Evolutionary conservation across 2,113 vertebrate species (phyloP).

Genomic region (Entelurus aequoreus): DNA sequence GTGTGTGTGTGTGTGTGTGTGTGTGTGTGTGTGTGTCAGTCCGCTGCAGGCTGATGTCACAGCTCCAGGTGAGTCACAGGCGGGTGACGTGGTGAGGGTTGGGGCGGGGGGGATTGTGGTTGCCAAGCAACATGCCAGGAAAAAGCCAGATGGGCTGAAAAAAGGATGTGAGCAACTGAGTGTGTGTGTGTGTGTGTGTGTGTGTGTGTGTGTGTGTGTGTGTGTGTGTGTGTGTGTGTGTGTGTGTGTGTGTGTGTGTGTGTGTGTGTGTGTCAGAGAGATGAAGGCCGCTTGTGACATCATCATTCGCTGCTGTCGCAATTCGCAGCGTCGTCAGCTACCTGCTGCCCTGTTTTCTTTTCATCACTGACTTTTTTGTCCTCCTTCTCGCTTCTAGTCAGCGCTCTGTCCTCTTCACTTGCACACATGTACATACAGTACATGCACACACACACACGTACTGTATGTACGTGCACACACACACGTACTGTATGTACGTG

Average conservation of each 20-base stretch:
- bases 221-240: constrained; percentile 5
- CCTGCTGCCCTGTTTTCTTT: not conserved
- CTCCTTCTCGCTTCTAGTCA: not conserved
- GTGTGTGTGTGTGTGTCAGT: constrained; percentile 11
- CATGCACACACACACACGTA: no score
- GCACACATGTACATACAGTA: no score
- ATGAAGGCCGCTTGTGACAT: constrained; percentile 61
- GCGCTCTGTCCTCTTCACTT: not conserved
- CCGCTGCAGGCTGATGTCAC: constrained; percentile 63
- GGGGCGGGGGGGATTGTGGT: constrained; percentile 48
- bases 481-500: no score
- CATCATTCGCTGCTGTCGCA: constrained; percentile 57
- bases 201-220: no score
- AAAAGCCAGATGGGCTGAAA: constrained; percentile 64
- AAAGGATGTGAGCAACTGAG: constrained; percentile 55
- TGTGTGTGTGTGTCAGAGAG: constrained; percentile 18
- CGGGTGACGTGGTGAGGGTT: constrained; percentile 58
- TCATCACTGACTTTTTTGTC: constrained; percentile 2
- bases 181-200: not conserved
- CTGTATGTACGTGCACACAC: no score
- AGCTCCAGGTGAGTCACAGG: constrained; percentile 80
- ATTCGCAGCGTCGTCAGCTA: constrained; percentile 25
- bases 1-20: not conserved
- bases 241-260: constrained; percentile 23
- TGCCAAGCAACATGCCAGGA: constrained; percentile 73